Evolutionary conservation across 2,888 invertebrate genomes (phyloP), one percentile per base, ranked within the genome.

Genomic region (Dryobota labecula): DNA sequence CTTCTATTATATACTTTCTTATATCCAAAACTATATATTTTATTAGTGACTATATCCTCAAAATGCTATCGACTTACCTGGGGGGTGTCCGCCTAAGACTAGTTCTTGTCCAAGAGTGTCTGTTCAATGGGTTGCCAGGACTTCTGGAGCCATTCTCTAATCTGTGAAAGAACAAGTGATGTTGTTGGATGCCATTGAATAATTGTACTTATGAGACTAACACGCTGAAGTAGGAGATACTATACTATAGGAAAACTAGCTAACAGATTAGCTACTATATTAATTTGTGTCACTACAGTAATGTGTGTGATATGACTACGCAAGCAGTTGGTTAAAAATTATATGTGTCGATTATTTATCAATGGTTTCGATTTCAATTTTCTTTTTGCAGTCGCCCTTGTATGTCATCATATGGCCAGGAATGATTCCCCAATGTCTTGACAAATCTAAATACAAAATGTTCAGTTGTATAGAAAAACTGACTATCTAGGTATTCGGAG

Each of bases 31-130:
- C 38, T 9, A 36, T n/a, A 8, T 61, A 36, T n/a, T n/a, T n/a
- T n/a, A n/a, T 67, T 62, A 65, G 58, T 78, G 33, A 54, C 45
- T 33, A 30, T 38, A 43, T 54, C 9, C 41, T 63, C 18, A 62
- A 49, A 49, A 11, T 20, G 30, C 7, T 43, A 41, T 38, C 9
- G 70, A 86, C 93, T 93, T 96, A 98, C 98, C 97, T 98, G 83
- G 98, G 97, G 74, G 98, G 97, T 60, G 98, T 98, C 90, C 98
- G 96, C 88, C 98, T 96, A 64, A 98, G 95, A 90, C 98, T 98
- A 61, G 98, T 98, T 87, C 98, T 96, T 57, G 98, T 96, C 98
- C 98, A 98, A 67, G 98, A 97, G 92, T 98, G 98, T 88, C 98
- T 96, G 87, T 97, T 97, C 83, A 98, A 96, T 94, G 96, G 96